These are phyloP conservation scores for Athripsodes cinereus DNA, from an alignment of 2,888 invertebrate species.

Conservation along the genomic window DNA sequence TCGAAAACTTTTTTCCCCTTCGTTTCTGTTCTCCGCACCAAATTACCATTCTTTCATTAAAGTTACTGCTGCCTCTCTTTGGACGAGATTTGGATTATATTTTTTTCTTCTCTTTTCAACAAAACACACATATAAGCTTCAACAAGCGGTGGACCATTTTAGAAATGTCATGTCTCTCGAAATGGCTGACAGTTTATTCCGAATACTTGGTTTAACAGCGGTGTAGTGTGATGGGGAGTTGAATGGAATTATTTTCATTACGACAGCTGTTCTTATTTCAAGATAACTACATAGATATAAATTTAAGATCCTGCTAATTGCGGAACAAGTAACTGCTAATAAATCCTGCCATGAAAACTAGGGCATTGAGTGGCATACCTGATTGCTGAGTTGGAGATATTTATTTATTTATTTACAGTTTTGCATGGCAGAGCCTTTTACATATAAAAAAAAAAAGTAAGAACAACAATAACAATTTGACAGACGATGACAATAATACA, in stretches of 20 bases:
- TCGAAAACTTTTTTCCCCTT: slow-evolving; percentile 4
- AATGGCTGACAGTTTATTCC: slow-evolving; percentile 12
- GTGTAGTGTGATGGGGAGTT: slow-evolving; percentile 1
- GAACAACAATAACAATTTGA: too few relatives aligned
- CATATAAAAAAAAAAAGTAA: too few relatives aligned
- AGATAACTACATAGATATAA: too few relatives aligned
- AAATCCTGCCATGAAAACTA: too few relatives aligned
- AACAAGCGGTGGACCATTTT: neutral
- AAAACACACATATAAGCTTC: neutral
- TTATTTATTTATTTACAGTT: too few relatives aligned
- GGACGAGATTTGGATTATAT: neutral
- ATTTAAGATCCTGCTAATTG: too few relatives aligned
- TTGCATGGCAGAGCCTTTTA: too few relatives aligned
- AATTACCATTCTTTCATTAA: slow-evolving; percentile 15
- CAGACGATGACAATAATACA: too few relatives aligned
- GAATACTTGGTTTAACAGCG: slow-evolving; percentile 4
- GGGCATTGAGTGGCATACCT: too few relatives aligned
- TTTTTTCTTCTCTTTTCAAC: slow-evolving; percentile 1
- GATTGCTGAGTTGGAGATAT: too few relatives aligned
- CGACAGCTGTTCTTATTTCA: too few relatives aligned
- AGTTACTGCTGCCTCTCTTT: slow-evolving; percentile 7
- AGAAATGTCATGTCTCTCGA: slow-evolving; percentile 6
- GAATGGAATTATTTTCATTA: slow-evolving; percentile 12
- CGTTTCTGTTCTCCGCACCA: neutral
- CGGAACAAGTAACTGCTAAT: too few relatives aligned